Percentiles rank a stretch among this genome's conserved stretches.
Conservation (phyloP, 2,113 vertebrate species). For the Phocoena phocoena region DNA sequence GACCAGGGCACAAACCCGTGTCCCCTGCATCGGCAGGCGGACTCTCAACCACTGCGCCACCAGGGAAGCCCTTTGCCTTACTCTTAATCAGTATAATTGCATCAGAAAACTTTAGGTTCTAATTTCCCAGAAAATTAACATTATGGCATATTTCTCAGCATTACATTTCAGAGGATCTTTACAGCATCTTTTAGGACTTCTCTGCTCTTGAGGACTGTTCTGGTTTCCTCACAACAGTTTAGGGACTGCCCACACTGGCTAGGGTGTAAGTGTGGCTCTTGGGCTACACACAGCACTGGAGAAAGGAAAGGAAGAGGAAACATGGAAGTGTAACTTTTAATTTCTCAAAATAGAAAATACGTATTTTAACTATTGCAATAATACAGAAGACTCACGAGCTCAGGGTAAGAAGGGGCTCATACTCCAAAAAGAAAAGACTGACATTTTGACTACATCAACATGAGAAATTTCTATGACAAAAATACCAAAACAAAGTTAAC, state of each 20-base stretch:
- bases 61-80: no score
- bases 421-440: not conserved
- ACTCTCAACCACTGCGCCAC: no score
- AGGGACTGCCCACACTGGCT: not conserved
- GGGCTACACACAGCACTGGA: not conserved
- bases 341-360: not conserved
- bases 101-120: not conserved
- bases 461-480: not conserved
- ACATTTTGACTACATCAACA: not conserved
- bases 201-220: not conserved
- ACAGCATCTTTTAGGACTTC: not conserved
- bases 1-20: no score
- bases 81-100: not conserved
- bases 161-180: not conserved
- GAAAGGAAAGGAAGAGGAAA: not conserved
- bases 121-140: not conserved
- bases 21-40: no score
- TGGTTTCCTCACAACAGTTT: not conserved
- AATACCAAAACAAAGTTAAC: not conserved
- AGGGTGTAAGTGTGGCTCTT: not conserved
- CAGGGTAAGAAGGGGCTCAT: not conserved
- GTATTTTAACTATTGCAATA: not conserved
- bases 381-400: not conserved
- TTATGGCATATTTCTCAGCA: not conserved
- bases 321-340: not conserved